A percentile compares a stretch with the other conserved stretches of the same genome.
Conservation (phyloP, 35 echinoderm and acorn worm species). For the Apostichopus parvimensis region DNA sequence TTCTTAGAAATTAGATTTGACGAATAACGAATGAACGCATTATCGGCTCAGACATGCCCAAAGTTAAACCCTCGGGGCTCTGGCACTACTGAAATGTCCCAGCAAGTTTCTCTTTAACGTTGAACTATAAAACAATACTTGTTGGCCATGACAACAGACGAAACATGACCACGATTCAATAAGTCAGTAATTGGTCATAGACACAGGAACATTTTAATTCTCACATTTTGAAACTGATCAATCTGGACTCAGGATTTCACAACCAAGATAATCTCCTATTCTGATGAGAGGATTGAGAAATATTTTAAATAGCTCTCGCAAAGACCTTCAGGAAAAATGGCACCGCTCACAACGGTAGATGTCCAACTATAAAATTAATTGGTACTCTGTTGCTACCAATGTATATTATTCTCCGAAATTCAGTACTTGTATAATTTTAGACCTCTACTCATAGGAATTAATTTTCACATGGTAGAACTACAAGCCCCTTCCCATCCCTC, state of each 20-base stretch:
- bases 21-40: neutral
- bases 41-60: neutral
- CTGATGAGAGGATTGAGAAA: no score
- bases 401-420: no score
- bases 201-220: neutral
- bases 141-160: neutral
- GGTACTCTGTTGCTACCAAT: no score
- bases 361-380: no score
- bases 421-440: no score
- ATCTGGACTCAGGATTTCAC: neutral
- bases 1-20: neutral
- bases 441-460: no score
- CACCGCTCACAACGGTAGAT: no score
- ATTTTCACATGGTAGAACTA: no score
- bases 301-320: no score
- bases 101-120: neutral
- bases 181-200: neutral
- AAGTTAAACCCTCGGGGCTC: neutral
- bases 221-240: neutral
- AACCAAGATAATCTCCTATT: neutral
- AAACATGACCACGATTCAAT: neutral
- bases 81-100: neutral
- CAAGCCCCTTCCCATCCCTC: no score
- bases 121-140: neutral
- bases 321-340: no score